These are phyloP conservation scores for Berghia stephanieae DNA, from an alignment of 1,140 invertebrate species.

Conservation along the genomic window DNA sequence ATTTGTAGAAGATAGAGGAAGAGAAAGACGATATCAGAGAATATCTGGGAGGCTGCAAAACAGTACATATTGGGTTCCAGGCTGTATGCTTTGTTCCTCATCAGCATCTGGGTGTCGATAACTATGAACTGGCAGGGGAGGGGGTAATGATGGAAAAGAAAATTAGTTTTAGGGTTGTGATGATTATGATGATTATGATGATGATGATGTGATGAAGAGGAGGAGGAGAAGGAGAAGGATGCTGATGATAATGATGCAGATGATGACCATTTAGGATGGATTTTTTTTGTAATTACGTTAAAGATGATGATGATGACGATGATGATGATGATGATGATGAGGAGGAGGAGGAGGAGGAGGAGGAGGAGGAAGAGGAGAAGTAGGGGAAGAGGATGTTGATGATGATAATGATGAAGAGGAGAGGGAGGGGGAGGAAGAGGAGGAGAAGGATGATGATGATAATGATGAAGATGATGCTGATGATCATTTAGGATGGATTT, in stretches of 20 bases:
- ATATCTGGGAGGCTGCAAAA: slow-evolving; percentile 14
- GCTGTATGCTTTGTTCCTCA: neutral
- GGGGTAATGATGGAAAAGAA: no score
- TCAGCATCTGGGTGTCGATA: slow-evolving; percentile 26
- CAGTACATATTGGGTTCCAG: slow-evolving; percentile 22
- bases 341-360: neutral
- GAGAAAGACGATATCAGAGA: slow-evolving; percentile 15
- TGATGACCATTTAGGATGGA: neutral
- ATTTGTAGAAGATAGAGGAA: slow-evolving; percentile 17
- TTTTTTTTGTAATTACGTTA: neutral
- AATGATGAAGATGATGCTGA: no score
- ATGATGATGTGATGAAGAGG: no score
- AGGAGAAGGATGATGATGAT: no score
- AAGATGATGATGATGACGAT: neutral
- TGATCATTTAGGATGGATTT: neutral
- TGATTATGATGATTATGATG: no score
- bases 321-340: neutral
- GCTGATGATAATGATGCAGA: no score
- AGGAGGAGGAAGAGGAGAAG: no score
- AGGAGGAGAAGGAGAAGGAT: no score
- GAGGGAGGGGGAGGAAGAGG: no score
- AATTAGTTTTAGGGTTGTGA: no score
- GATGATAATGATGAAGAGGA: no score
- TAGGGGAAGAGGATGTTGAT: no score
- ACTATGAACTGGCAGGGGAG: slow-evolving; percentile 30